Evolutionary conservation across 1,140 invertebrate genomes (phyloP).

Genomic region (Chelonus insularis): DNA sequence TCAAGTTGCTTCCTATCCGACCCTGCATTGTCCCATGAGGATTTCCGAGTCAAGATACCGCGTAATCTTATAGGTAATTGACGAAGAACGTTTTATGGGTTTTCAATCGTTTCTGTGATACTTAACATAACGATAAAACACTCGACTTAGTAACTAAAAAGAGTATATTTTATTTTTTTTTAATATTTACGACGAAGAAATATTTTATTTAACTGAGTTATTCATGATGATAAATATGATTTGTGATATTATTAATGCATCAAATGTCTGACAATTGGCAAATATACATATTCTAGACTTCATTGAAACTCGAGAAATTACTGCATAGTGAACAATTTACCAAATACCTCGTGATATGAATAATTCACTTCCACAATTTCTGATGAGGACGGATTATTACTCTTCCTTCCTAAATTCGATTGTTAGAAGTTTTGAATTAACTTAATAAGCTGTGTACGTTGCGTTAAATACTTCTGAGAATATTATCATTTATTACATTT

Average conservation of each 20-base stretch:
- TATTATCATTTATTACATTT: no score
- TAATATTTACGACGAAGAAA: no score
- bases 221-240: no score
- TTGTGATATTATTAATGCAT: no score
- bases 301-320: slow-evolving; percentile 18
- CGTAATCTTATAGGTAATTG: slow-evolving; percentile 23
- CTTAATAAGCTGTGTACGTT: not conserved
- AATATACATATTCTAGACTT: not conserved
- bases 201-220: no score
- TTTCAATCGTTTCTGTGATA: not conserved
- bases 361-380: slow-evolving; percentile 12
- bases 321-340: slow-evolving; percentile 15
- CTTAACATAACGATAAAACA: no score
- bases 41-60: not conserved
- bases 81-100: slow-evolving; percentile 9
- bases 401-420: not conserved
- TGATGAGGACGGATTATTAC: slow-evolving; percentile 3
- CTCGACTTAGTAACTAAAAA: no score
- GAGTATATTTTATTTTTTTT: slow-evolving; percentile 4
- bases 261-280: not conserved
- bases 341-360: slow-evolving; percentile 9
- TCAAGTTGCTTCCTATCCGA: slow-evolving; percentile 5
- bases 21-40: slow-evolving; percentile 5
- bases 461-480: not conserved
- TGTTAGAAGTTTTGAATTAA: slow-evolving; percentile 10